A percentile compares a stretch with the other conserved stretches of the same genome.
phyloP scores from a whole-genome alignment of 2,797 vertebrate species.

The Cirrhinus mrigala region DNA sequence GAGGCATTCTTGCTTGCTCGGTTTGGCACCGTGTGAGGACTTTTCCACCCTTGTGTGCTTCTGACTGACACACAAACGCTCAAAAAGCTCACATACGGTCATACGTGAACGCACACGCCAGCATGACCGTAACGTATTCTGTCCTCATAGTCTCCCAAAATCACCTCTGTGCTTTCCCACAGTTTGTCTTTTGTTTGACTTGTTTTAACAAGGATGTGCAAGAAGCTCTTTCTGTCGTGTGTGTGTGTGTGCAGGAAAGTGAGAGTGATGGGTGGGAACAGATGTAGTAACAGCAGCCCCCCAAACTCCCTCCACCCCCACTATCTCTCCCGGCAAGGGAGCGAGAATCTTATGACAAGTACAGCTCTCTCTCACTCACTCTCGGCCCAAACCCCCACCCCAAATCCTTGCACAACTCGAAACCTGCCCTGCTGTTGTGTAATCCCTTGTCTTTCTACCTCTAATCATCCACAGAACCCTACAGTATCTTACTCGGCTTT shows the following conservation, averaged over 20 bases:
- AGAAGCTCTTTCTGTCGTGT: conserved; percentile 55
- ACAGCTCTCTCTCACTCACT: conserved; percentile 14
- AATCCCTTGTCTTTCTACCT: conserved; percentile 36
- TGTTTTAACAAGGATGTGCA: conserved; percentile 70
- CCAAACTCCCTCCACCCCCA: conserved; percentile 34
- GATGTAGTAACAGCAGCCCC: conserved; percentile 72
- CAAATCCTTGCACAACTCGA: conserved; percentile 46
- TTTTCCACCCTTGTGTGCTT: conserved; percentile 63
- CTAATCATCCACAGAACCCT: conserved; percentile 40
- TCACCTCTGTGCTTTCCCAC: conserved; percentile 49
- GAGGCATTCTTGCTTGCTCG: conserved; percentile 61
- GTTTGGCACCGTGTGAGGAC: conserved; percentile 63
- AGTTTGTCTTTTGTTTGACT: conserved; percentile 53
- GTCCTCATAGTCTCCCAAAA: conserved; percentile 12
- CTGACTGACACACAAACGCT: conserved; percentile 46
- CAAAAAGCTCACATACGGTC: neutral
- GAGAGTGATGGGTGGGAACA: conserved; percentile 73
- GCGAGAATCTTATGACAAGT: conserved; percentile 58
- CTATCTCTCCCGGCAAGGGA: conserved; percentile 51
- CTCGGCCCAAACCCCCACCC: neutral
- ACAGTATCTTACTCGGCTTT: conserved; percentile 24
- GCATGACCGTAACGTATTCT: conserved; percentile 18
- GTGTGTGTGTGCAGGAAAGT: conserved; percentile 50
- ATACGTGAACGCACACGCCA: conserved; percentile 17
- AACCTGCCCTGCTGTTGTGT: conserved; percentile 56